A percentile compares a stretch with the other conserved stretches of the same genome.
These are phyloP conservation scores for Falcaria lacertinaria DNA, from an alignment of 2,888 invertebrate species.

Conservation along the genomic window DNA sequence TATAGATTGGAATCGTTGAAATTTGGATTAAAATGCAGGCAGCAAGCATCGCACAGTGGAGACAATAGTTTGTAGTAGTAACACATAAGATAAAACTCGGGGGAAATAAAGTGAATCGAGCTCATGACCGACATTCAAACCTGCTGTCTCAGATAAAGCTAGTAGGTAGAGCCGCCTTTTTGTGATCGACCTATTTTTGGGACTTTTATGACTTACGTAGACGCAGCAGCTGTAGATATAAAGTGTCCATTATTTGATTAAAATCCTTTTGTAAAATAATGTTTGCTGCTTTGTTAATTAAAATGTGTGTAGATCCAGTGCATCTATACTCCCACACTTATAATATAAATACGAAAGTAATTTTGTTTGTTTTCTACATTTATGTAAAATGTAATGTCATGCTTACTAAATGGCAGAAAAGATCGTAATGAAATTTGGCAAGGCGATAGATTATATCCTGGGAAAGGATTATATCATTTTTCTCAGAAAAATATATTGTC, in stretches of 20 bases:
- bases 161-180: conserved; percentile 30
- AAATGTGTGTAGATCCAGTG: too few species aligned
- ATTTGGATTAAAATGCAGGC: too few species aligned
- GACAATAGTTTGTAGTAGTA: conserved; percentile 1
- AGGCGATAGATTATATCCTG: too few species aligned
- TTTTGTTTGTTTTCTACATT: too few species aligned
- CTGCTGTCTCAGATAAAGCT: conserved; percentile 43
- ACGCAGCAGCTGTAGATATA: conserved; percentile 33
- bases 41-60: not conserved
- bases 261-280: conserved; percentile 18
- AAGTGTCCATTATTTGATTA: conserved; percentile 40
- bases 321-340: too few species aligned
- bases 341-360: too few species aligned
- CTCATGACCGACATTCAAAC: conserved; percentile 48
- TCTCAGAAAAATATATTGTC: too few species aligned
- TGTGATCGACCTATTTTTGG: conserved; percentile 39
- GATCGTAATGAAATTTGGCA: too few species aligned
- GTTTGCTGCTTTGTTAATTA: conserved; percentile 1
- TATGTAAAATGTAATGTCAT: too few species aligned
- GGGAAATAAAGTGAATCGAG: conserved; percentile 54
- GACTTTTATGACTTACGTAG: conserved; percentile 35
- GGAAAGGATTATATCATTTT: too few species aligned
- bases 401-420: too few species aligned
- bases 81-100: conserved; percentile 34
- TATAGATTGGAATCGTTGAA: too few species aligned